These are phyloP conservation scores for Solea solea DNA, from an alignment of 2,113 vertebrate genomes.

Conservation along the genomic window DNA sequence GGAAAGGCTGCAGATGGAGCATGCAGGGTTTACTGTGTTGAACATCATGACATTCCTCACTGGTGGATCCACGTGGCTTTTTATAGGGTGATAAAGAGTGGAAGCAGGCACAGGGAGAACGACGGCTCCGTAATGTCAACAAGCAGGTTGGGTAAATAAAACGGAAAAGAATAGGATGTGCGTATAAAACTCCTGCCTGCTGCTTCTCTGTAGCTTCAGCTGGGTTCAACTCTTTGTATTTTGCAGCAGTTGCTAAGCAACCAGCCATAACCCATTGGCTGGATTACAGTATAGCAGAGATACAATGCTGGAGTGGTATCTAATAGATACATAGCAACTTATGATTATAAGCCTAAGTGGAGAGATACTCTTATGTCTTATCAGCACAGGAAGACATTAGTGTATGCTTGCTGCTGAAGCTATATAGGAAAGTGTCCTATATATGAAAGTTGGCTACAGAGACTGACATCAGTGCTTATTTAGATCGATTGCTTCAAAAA, in stretches of 20 bases:
- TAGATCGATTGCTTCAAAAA: conserved; percentile 2
- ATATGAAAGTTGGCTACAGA: neutral
- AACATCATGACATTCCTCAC: conserved; percentile 55
- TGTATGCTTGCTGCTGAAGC: conserved; percentile 15
- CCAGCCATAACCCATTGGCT: conserved; percentile 50
- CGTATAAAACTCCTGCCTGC: conserved; percentile 48
- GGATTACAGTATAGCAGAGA: conserved; percentile 50
- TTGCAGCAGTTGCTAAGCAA: conserved; percentile 71
- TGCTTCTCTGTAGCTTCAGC: conserved; percentile 24
- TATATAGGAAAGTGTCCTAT: neutral
- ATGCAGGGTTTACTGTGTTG: conserved; percentile 31
- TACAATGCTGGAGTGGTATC: conserved; percentile 46
- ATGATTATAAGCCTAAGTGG: conserved; percentile 45
- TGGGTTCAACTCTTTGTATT: conserved; percentile 59
- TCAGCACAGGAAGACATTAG: conserved; percentile 23
- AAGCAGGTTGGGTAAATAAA: conserved; percentile 51
- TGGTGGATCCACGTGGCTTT: conserved; percentile 62
- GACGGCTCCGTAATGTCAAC: conserved; percentile 47
- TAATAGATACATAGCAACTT: conserved; percentile 49
- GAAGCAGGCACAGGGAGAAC: conserved; percentile 29
- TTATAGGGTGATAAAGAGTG: conserved; percentile 61
- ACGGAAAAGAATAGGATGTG: conserved; percentile 40
- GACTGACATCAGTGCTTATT: conserved; percentile 11
- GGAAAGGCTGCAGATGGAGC: conserved; percentile 13
- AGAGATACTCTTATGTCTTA: neutral